A percentile compares a stretch with the other conserved stretches of the same genome.
phyloP scores from a whole-genome alignment of 2,888 invertebrate species.

The Pseudanteris insignis region DNA sequence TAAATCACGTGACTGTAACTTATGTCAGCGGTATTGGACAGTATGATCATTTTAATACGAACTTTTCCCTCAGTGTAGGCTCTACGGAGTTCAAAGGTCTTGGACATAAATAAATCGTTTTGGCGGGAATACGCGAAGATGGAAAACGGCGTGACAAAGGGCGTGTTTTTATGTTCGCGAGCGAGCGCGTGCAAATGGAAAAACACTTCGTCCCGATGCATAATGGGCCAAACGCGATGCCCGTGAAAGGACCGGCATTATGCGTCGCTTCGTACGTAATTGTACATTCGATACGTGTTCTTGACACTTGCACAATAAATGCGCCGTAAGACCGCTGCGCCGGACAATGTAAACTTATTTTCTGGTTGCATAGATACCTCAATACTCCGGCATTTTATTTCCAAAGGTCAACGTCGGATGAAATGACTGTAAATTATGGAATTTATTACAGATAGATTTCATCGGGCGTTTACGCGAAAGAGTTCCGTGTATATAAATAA shows the following conservation, averaged over 20 bases:
- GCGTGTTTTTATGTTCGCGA: constrained; percentile 6
- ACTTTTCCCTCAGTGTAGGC: too few species aligned
- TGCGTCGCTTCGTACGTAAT: constrained; percentile 27
- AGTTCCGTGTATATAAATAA: too few species aligned
- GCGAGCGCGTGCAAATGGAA: constrained; percentile 16
- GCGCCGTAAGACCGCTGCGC: too few species aligned
- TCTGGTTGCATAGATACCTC: constrained; percentile 48
- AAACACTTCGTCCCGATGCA: constrained; percentile 25
- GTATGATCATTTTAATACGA: too few species aligned
- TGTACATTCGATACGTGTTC: constrained; percentile 35
- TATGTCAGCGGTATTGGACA: too few species aligned
- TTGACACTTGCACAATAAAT: constrained; percentile 50
- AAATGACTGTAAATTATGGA: too few species aligned
- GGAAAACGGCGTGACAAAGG: constrained; percentile 3
- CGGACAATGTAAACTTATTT: constrained; percentile 50
- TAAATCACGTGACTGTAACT: too few species aligned
- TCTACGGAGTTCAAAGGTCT: too few species aligned
- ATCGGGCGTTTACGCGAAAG: too few species aligned
- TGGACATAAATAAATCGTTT: constrained; percentile 5
- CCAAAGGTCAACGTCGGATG: too few species aligned
- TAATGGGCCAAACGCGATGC: constrained; percentile 35
- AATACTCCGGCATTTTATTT: too few species aligned
- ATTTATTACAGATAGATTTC: too few species aligned
- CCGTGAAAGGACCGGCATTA: constrained; percentile 57
- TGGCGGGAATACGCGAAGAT: background rate